phyloP scores from a whole-genome alignment of 1,140 invertebrate genomes.

The Drosophila nebulosa region DNA sequence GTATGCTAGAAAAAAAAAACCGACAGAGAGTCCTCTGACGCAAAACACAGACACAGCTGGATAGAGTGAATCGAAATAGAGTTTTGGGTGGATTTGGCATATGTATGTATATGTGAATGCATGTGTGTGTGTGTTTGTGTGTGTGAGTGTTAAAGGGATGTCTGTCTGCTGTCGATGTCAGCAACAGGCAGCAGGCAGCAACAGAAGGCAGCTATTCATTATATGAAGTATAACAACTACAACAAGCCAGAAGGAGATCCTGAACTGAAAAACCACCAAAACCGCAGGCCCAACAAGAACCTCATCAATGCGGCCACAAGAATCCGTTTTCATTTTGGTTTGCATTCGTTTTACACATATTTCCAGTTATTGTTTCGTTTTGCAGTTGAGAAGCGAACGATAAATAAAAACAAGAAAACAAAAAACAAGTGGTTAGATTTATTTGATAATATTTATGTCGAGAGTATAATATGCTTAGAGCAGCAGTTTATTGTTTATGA shows the following conservation, averaged over 20 bases:
- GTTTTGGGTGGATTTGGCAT: neutral
- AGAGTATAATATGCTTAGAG: neutral
- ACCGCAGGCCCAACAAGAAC: slow-evolving; percentile 41
- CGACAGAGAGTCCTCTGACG: slow-evolving; percentile 1
- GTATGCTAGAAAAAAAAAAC: slow-evolving; percentile 30
- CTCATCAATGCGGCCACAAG: slow-evolving; percentile 45
- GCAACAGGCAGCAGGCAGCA: slow-evolving; percentile 66
- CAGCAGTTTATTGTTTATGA: no score
- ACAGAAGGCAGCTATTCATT: slow-evolving; percentile 49
- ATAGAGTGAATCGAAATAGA: neutral
- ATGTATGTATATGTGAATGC: neutral
- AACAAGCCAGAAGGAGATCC: neutral
- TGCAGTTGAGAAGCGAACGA: neutral
- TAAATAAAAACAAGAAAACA: neutral
- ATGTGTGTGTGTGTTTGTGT: neutral
- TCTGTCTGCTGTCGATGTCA: slow-evolving; percentile 27
- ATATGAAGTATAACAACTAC: slow-evolving; percentile 34
- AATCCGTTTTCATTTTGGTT: slow-evolving; percentile 40
- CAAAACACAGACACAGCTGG: slow-evolving; percentile 14
- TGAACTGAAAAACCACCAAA: slow-evolving; percentile 12
- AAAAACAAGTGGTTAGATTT: neutral
- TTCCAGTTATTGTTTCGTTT: slow-evolving; percentile 20
- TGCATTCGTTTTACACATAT: slow-evolving; percentile 10
- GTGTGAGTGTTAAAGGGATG: neutral
- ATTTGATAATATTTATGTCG: neutral